phyloP scores from a whole-genome alignment of 2,888 invertebrate species.

The Penaeus monodon region DNA sequence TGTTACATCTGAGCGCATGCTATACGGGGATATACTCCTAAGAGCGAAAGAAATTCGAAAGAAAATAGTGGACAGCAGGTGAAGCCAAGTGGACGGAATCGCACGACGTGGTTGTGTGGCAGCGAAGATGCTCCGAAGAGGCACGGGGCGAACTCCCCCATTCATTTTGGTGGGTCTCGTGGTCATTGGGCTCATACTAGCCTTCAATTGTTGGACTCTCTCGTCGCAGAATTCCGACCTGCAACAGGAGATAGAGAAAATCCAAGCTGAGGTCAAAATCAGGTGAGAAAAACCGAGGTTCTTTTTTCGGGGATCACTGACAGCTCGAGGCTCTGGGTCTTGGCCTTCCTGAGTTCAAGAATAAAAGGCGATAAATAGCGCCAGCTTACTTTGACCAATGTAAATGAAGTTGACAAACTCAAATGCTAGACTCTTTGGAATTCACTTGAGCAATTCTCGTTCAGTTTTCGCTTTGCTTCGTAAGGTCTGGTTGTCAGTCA shows the following conservation, averaged over 20 bases:
- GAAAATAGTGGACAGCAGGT: neutral
- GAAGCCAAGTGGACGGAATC: neutral
- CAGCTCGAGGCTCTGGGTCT: neutral
- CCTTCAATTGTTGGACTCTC: slow-evolving; percentile 56
- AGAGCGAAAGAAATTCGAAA: too few relatives aligned
- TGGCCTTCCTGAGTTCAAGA: neutral
- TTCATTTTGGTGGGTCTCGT: slow-evolving; percentile 52
- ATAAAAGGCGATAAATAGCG: too few relatives aligned
- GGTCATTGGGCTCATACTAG: slow-evolving; percentile 43
- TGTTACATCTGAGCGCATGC: too few relatives aligned
- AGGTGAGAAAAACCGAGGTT: slow-evolving; percentile 35
- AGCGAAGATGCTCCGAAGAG: slow-evolving; percentile 61
- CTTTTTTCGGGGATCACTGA: neutral
- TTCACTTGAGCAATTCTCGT: too few relatives aligned
- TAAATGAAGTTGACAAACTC: too few relatives aligned
- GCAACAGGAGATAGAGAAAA: slow-evolving; percentile 53
- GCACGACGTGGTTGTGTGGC: slow-evolving; percentile 57
- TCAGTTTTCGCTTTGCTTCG: too few relatives aligned
- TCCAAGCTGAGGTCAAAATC: slow-evolving; percentile 57
- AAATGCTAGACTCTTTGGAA: too few relatives aligned
- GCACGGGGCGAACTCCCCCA: slow-evolving; percentile 56
- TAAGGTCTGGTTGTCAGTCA: too few relatives aligned
- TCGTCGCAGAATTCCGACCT: slow-evolving; percentile 57
- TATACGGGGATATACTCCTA: too few relatives aligned
- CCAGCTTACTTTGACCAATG: too few relatives aligned